These are phyloP conservation scores for Parapristionchus giblindavisi DNA, from an alignment of 2,888 invertebrate genomes.

Conservation along the genomic window DNA sequence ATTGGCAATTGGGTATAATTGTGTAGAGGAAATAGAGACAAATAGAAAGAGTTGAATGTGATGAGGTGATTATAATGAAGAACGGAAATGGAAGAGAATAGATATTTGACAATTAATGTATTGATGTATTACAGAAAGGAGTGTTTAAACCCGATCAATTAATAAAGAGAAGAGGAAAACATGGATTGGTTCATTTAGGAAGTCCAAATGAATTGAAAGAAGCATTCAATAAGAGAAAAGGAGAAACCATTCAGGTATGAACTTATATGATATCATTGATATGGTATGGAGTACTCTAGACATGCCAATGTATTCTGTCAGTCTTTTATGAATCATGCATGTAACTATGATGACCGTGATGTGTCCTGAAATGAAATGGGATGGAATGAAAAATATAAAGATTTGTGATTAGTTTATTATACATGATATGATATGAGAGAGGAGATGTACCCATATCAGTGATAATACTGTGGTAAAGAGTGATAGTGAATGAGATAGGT, in stretches of 20 bases:
- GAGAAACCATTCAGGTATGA: conserved; percentile 40
- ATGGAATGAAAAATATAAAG: too few species aligned
- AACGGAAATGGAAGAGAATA: background rate
- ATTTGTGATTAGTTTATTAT: background rate
- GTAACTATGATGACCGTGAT: background rate
- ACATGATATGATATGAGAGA: background rate
- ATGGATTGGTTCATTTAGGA: conserved; percentile 94
- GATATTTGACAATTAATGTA: conserved; percentile 1
- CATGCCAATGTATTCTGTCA: too few species aligned
- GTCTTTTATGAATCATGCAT: too few species aligned
- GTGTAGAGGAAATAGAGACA: background rate
- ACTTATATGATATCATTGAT: too few species aligned
- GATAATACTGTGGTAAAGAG: too few species aligned
- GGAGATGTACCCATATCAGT: too few species aligned
- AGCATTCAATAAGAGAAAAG: conserved; percentile 83
- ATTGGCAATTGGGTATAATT: background rate
- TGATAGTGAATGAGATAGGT: too few species aligned
- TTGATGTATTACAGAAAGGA: conserved; percentile 77
- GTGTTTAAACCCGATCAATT: conserved; percentile 99
- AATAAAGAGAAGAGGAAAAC: conserved; percentile 95
- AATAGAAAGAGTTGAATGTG: too few species aligned
- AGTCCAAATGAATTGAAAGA: conserved; percentile 82
- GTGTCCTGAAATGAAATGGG: too few species aligned
- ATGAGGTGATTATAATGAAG: background rate
- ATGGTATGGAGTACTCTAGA: too few species aligned